Percentiles rank a stretch among this genome's conserved stretches.
Evolutionary conservation across 2,113 vertebrate species (phyloP).

Genomic region (Pterophyllum scalare): DNA sequence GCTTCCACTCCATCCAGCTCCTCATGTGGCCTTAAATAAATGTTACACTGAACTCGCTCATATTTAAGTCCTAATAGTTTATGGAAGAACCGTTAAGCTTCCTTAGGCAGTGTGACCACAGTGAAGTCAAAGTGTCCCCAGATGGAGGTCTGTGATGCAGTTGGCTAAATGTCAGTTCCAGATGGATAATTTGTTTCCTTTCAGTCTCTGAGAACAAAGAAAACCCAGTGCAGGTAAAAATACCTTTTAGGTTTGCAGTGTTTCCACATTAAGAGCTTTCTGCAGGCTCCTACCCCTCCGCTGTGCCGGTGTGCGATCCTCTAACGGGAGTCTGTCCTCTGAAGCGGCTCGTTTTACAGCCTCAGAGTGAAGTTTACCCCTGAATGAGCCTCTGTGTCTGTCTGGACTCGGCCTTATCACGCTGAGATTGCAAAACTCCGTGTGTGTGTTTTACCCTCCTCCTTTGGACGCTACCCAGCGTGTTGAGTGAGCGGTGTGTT

Average conservation of each 20-base stretch:
- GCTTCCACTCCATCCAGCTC: background rate
- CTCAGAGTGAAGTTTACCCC: background rate
- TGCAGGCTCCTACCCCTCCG: background rate
- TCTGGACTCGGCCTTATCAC: background rate
- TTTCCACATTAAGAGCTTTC: background rate
- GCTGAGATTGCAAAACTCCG: conserved; percentile 10
- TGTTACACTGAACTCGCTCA: background rate
- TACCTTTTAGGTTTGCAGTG: background rate
- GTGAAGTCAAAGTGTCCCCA: background rate
- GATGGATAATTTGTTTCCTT: background rate
- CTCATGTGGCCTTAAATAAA: background rate
- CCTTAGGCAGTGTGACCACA: background rate
- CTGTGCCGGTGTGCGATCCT: background rate
- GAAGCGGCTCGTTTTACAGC: background rate
- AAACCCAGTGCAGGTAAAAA: background rate
- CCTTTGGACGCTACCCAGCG: background rate
- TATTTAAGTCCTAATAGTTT: background rate
- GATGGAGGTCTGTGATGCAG: background rate
- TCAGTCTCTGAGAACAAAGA: too few relatives aligned
- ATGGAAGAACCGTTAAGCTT: background rate
- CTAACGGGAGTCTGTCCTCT: background rate
- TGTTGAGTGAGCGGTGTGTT: background rate
- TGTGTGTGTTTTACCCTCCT: background rate
- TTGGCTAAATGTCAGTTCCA: background rate
- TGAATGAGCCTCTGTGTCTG: background rate